Base-by-base conservation (phyloP, 2,797 vertebrate species). In the Podargus strigoides region DNA sequence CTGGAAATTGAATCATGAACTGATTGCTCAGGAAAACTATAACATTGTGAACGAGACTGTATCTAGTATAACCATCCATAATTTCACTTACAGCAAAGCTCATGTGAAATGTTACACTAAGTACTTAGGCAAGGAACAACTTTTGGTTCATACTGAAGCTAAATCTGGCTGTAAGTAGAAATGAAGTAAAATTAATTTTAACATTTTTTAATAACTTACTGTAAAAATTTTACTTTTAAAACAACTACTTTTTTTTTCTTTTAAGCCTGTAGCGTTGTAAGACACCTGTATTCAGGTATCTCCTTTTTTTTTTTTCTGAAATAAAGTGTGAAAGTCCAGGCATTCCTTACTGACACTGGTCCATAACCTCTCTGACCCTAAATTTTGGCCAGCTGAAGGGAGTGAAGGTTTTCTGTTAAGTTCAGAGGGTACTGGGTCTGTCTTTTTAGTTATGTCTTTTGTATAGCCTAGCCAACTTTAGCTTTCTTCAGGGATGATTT, bases 131-230 rank as follows among this genome's bases (percentile, higher is more conserved):
- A 47, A 75, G n/a, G 87, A 92, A n/a, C 84, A 95, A 23, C 75
- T 81, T 66, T 13, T 97, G 66, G 85, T 59, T 94, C 72, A 86
- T 47, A 92, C 90, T 22, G 49, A 88, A 83, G 58, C 97, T 87
- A 93, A 87, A 83, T 95, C 96, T 86, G 97, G 96, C 34, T 96
- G 97, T 97, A 96, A 97, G 97, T 97, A 93, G 30, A 77, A 88
- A 53, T 30, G 22, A 0, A 2, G 21, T 34, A 76, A 39, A 89
- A 78, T 16, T 0, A 58, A 44, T 41, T 53, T 21, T 52, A 70
- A 59, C 5, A 7, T 9, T 39, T 81, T 67, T 42, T 14, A 27
- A 19, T 42, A 75, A 28, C 2, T 63, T 49, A 22, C 6, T 53
- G 5, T 59, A 73, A 49, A 59, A 21, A 42, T 18, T 34, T 70